Evolutionary conservation across 2,113 vertebrate genomes (phyloP).

Genomic region (Hippocampus zosterae): DNA sequence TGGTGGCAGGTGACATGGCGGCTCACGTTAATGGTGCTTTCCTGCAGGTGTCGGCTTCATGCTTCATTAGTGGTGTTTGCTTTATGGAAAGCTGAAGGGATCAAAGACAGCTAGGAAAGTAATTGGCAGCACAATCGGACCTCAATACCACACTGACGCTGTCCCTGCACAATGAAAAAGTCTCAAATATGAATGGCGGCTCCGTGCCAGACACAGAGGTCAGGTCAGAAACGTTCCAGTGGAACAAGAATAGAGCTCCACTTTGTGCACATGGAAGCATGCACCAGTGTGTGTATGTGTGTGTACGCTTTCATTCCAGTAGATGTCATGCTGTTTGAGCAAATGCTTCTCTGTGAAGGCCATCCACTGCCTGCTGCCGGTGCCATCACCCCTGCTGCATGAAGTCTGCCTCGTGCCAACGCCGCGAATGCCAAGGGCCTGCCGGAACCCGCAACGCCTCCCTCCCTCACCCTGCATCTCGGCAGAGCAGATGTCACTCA

Average conservation of each 20-base stretch:
- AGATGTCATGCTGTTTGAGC: slow-evolving; percentile 94
- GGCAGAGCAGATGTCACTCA: slow-evolving; percentile 92
- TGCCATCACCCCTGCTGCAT: slow-evolving; percentile 56
- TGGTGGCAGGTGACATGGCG: slow-evolving; percentile 49
- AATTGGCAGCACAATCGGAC: slow-evolving; percentile 46
- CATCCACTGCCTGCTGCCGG: slow-evolving; percentile 82
- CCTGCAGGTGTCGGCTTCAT: slow-evolving; percentile 61
- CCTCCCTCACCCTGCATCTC: slow-evolving; percentile 68
- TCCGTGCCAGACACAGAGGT: slow-evolving; percentile 23
- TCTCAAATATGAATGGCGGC: slow-evolving; percentile 16
- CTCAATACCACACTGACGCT: slow-evolving; percentile 15
- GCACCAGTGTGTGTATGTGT: slow-evolving; percentile 9
- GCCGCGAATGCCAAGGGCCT: slow-evolving; percentile 63
- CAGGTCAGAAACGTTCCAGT: slow-evolving; percentile 45
- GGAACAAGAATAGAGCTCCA: slow-evolving; percentile 26
- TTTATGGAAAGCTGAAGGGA: slow-evolving; percentile 47
- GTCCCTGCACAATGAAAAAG: slow-evolving; percentile 39
- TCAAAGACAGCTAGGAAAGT: slow-evolving; percentile 67
- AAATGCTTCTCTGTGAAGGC: slow-evolving; percentile 85
- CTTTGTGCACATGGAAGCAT: slow-evolving; percentile 33
- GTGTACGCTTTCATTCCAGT: slow-evolving; percentile 87
- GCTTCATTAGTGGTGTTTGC: slow-evolving; percentile 65
- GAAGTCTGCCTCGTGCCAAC: slow-evolving; percentile 70
- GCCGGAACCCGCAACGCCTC: slow-evolving; percentile 45
- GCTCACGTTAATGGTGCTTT: slow-evolving; percentile 56